Evolutionary conservation across 1,140 invertebrate genomes (phyloP).

Genomic region (Lerema accius): DNA sequence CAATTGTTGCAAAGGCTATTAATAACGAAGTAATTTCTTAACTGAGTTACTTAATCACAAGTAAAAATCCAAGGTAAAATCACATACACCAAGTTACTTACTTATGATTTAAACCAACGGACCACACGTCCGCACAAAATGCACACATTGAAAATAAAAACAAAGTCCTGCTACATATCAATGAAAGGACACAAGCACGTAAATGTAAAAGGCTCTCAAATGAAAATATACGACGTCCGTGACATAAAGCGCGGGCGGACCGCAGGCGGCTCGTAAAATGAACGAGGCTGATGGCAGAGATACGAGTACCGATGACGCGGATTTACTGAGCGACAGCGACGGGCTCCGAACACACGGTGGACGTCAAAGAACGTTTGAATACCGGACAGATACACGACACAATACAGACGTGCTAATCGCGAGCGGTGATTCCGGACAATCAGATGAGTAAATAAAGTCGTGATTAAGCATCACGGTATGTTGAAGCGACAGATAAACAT

Average conservation of each 20-base stretch:
- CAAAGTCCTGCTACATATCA: constrained; percentile 17
- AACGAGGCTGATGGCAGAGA: neutral
- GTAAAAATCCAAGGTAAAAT: no score
- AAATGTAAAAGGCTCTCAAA: constrained; percentile 18
- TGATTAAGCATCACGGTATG: no score
- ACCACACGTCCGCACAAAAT: neutral
- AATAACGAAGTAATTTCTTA: no score
- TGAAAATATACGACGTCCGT: neutral
- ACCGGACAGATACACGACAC: neutral
- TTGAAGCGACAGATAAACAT: no score
- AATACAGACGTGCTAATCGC: neutral
- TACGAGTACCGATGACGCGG: no score
- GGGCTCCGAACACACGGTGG: neutral
- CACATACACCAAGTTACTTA: no score
- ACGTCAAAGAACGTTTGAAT: neutral
- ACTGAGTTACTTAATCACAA: no score
- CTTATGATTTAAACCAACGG: no score
- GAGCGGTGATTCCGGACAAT: no score
- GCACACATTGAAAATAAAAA: constrained; percentile 14
- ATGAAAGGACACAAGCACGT: constrained; percentile 6
- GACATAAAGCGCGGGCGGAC: constrained; percentile 1
- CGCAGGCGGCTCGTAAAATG: constrained; percentile 4
- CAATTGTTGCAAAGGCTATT: no score
- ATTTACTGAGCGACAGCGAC: no score
- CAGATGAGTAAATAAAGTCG: no score